A percentile compares a stretch with the other conserved stretches of the same genome.
Conservation (phyloP, 1,140 invertebrate genomes). For the Anthonomus grandis region DNA sequence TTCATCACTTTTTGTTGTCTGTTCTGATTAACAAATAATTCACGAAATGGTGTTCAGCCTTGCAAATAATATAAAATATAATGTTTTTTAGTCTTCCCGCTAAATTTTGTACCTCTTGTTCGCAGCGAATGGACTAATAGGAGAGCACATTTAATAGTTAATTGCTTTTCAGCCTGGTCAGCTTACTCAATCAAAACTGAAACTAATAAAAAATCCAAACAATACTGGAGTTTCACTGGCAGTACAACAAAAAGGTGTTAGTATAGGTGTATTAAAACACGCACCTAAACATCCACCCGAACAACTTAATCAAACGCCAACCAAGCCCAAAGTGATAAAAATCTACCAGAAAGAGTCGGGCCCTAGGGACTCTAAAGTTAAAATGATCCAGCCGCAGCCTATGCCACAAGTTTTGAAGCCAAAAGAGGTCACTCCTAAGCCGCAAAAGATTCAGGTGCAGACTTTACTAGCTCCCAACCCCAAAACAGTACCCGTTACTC, state of each 20-base stretch:
- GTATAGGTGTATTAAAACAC: constrained; percentile 41
- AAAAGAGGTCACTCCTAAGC: not conserved
- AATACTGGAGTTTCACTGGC: constrained; percentile 42
- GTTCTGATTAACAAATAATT: too few species aligned
- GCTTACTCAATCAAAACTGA: constrained; percentile 43
- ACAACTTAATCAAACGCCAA: constrained; percentile 18
- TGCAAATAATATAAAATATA: too few species aligned
- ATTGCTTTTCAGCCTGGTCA: constrained; percentile 24
- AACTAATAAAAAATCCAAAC: constrained; percentile 42
- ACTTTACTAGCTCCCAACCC: constrained; percentile 28
- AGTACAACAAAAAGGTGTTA: constrained; percentile 42
- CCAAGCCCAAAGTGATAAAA: constrained; percentile 19
- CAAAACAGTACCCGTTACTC: constrained; percentile 6
- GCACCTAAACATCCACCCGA: constrained; percentile 35
- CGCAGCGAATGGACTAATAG: too few species aligned
- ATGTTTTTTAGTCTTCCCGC: too few species aligned
- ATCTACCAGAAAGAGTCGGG: constrained; percentile 25
- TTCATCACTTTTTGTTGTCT: too few species aligned
- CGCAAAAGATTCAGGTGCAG: constrained; percentile 27
- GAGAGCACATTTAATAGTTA: not conserved
- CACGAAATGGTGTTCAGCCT: too few species aligned
- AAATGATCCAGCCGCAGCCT: constrained; percentile 24
- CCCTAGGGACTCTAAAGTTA: constrained; percentile 16
- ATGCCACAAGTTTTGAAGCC: constrained; percentile 7
- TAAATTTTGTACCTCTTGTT: too few species aligned